Conservation (phyloP, 2,113 vertebrate genomes). For the Gambusia affinis region DNA sequence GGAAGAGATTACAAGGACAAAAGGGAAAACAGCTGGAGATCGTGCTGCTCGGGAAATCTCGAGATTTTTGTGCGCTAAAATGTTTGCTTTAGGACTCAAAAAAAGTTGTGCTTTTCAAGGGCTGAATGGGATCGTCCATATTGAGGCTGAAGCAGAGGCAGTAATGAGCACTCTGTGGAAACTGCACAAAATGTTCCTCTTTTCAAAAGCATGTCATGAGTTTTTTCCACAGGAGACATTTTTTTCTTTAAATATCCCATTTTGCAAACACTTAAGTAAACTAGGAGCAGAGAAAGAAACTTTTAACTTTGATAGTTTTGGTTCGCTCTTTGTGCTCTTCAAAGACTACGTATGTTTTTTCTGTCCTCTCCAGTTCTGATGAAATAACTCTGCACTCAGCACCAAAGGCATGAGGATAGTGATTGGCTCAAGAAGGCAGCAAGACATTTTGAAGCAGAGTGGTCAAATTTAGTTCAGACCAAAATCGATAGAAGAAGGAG, state of each 20-base stretch:
- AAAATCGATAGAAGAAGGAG: constrained; percentile 16
- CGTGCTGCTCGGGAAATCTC: background rate
- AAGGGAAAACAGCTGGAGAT: constrained; percentile 16
- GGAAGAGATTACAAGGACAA: constrained; percentile 20
- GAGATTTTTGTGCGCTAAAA: constrained; percentile 24
- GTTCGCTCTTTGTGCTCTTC: background rate
- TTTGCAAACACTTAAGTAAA: constrained; percentile 16
- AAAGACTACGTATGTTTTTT: background rate
- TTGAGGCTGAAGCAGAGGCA: constrained; percentile 20
- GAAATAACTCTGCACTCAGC: constrained; percentile 4
- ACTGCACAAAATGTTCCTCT: constrained; percentile 16
- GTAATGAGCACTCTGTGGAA: constrained; percentile 45
- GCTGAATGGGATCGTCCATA: constrained; percentile 32
- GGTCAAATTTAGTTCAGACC: background rate
- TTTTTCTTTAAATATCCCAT: background rate
- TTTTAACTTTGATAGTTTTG: constrained; percentile 4
- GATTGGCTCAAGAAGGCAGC: background rate
- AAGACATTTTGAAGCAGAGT: constrained; percentile 1
- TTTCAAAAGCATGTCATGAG: constrained; percentile 17
- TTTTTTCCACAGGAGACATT: background rate
- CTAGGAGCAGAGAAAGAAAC: background rate
- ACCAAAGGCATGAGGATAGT: background rate
- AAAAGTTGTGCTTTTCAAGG: constrained; percentile 30
- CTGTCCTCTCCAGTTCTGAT: background rate
- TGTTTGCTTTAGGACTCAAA: constrained; percentile 35